phyloP scores from a whole-genome alignment of 2,113 vertebrate genomes.

The Leuciscus idus region DNA sequence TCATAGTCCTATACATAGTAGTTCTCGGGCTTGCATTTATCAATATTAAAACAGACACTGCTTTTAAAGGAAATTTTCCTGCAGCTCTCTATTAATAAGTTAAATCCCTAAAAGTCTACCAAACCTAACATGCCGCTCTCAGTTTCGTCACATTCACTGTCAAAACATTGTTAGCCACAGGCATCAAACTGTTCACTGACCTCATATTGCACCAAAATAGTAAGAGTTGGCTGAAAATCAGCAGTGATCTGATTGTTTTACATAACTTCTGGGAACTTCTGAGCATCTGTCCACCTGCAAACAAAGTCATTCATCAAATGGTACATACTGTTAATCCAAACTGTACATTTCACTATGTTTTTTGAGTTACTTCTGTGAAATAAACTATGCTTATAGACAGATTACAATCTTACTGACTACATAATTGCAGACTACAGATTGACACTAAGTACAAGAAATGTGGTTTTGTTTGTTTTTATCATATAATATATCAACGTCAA shows the following conservation, averaged over 20 bases:
- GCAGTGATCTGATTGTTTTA: neutral
- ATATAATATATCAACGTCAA: neutral
- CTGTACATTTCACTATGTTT: too few relatives aligned
- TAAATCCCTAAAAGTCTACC: conserved; percentile 7
- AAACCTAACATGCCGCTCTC: neutral
- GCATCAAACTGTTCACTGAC: neutral
- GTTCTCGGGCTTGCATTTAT: neutral
- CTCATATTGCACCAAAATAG: neutral
- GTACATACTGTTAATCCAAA: too few relatives aligned
- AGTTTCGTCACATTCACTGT: neutral
- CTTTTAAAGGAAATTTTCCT: neutral
- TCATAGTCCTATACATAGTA: neutral
- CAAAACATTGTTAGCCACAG: neutral
- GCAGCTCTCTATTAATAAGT: conserved; percentile 13
- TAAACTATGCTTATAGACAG: neutral
- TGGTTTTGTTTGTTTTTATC: neutral
- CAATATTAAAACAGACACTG: conserved; percentile 15
- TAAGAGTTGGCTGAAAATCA: neutral
- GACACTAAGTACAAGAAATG: neutral
- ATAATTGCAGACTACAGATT: neutral
- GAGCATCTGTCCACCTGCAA: neutral
- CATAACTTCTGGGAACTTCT: neutral
- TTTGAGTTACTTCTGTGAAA: neutral
- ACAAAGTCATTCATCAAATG: neutral
- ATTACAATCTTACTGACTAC: neutral